Base-by-base conservation (phyloP, 2,797 vertebrate genomes). In the Scolopax bukidnonensis region DNA sequence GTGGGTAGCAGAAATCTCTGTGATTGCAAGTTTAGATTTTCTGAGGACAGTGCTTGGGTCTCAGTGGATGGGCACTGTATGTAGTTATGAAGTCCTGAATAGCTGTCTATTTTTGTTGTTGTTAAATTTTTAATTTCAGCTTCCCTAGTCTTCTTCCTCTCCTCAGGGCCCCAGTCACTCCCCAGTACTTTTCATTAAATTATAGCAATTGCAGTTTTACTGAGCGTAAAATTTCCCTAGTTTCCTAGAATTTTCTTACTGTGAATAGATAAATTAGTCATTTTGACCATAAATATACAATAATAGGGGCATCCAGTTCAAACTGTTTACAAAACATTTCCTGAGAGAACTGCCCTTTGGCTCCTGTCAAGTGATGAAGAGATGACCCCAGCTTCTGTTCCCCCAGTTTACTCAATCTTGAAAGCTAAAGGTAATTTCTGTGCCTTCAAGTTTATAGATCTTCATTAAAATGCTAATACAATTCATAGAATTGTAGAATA, bases 391-490 rank as follows among this genome's bases (percentile, higher is more conserved):
- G 80, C 88, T 96, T 91, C 91, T 91, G 74, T 91, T 94, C 69
- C 45, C 27, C 75, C 71, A 77, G 64, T 38, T 94, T 75, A 40
- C 40, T 93, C 87, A 65, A 2, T 93, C 68, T 69, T 92, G 90
- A 93, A 78, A 95, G 75, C 56, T 77, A 89, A 94, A 96, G 80
- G 79, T 89, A 93, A 95, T 96, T 95, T 90, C 65, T 87, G 18
- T 85, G 82, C 78, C 57, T 95, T 85, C 74, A 70, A 45, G 80
- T 91, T 93, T 94, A 95, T 93, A 90, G 78, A 71, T 93, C 83
- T 90, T 94, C 93, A 90, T 94, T 95, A 90, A 95, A 90, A 91
- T 95, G 90, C 80, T 95, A 96, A 93, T 95, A 93, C 24, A 74
- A 87, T 94, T 95, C 90, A 82, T 87, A 45, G 61, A 68, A 92